Conservation (phyloP, 2,888 invertebrate genomes). For the Orchesella flavescens region DNA sequence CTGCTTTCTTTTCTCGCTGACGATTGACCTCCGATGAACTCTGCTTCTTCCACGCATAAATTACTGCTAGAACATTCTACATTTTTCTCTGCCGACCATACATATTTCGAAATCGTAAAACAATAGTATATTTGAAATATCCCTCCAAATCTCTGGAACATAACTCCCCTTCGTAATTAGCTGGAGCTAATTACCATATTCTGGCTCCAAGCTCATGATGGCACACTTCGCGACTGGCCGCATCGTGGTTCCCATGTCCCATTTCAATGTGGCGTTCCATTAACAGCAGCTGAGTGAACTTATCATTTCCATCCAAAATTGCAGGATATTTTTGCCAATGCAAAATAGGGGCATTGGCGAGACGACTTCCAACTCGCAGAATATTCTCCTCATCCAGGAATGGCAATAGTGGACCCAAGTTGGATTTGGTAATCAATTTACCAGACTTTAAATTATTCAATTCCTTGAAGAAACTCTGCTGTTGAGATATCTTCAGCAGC, state of each 20-base stretch:
- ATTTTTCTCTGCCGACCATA: too few species aligned
- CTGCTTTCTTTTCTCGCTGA: too few species aligned
- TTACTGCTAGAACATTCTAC: too few species aligned
- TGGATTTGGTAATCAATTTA: background rate
- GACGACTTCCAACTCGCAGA: background rate
- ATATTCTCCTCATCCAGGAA: background rate
- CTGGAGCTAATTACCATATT: background rate
- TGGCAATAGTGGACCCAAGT: background rate
- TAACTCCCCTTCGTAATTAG: background rate
- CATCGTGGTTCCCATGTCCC: background rate
- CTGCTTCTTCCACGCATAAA: too few species aligned
- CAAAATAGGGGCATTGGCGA: background rate
- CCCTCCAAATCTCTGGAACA: background rate
- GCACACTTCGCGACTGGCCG: conserved; percentile 14
- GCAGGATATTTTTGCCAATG: background rate
- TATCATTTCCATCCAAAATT: background rate
- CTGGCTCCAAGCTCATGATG: background rate
- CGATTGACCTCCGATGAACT: too few species aligned
- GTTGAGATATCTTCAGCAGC: conserved; percentile 36
- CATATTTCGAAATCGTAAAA: too few species aligned
- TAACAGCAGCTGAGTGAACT: background rate
- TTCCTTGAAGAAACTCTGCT: conserved; percentile 53
- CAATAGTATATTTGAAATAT: too few species aligned
- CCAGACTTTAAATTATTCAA: conserved; percentile 53
- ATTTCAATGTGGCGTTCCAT: background rate